These are phyloP conservation scores for Actinia equina DNA, from an alignment of 64 coral and sea anemone species.

Conservation along the genomic window DNA sequence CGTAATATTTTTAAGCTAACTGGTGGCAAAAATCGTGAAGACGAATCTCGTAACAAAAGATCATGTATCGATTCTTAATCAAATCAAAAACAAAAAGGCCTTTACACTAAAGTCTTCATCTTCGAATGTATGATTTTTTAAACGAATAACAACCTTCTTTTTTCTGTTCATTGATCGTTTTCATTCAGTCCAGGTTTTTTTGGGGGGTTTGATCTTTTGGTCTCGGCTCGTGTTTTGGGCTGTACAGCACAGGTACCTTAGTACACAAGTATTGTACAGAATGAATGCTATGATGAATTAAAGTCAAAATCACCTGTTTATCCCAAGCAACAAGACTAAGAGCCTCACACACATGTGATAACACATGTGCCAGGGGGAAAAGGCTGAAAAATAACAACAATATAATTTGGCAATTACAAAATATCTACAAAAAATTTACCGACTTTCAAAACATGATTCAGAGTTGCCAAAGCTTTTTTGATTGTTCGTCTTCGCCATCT, in stretches of 20 bases:
- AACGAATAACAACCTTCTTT: neutral
- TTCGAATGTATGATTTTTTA: neutral
- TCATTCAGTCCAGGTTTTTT: neutral
- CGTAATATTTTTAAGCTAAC: neutral
- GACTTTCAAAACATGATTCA: too few species aligned
- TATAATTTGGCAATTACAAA: too few species aligned
- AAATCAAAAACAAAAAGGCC: neutral
- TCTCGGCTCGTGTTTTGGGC: neutral
- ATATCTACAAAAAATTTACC: too few species aligned
- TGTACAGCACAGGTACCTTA: neutral
- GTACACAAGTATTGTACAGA: neutral
- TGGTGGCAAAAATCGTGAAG: neutral
- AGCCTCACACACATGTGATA: neutral
- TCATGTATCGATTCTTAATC: neutral
- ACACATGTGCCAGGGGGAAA: neutral
- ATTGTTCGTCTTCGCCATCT: too few species aligned
- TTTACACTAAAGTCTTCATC: neutral
- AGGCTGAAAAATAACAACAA: neutral
- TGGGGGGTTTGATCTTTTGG: neutral
- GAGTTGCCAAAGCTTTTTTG: too few species aligned
- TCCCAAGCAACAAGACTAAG: neutral
- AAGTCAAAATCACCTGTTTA: constrained; percentile 4
- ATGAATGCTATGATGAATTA: neutral
- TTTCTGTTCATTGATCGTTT: neutral
- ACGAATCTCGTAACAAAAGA: neutral